Evolutionary conservation across 2,888 invertebrate species (phyloP), one percentile per base, ranked within the genome.

Genomic region (Aporophyla nigra): DNA sequence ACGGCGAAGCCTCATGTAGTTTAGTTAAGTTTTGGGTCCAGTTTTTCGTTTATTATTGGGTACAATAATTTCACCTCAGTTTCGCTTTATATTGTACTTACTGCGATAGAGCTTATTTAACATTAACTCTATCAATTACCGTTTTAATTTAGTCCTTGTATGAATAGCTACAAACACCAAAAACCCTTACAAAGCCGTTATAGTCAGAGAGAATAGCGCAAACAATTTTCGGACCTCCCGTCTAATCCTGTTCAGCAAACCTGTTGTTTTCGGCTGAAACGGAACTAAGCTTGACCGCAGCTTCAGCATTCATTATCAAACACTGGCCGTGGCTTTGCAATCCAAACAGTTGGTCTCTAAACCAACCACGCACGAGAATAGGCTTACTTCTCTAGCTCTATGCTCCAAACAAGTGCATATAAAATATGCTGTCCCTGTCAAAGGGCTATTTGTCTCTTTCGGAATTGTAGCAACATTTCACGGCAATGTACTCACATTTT

Each of bases 401-500:
- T 67, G 33, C 54, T 56, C 71, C 71, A 65, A 71, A 76, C 87
- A 85, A 90, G 89, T 93, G 93, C 92, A 93, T 93, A 92, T 91
- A 93, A 92, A 93, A 93, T 91, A 92, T 91, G 88, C 88, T 84
- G 82, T 84, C 87, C 84, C 90, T 92, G 92, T 93, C 94, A 93
- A 93, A 94, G 91, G 87, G 92, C 93, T 90, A 93, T 95, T 93
- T 94, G 93, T 95, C 93, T 95, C 90, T 93, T 93, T 93, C 92
- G 90, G 92, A 94, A 94, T 94, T 93, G 94, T 93, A 94, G 94
- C 93, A 92, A 95, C 94, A 95, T 95, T 94, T 95, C 93, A 94
- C 93, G 88, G 91, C 90, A 89, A 93, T 93, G 93, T 94, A 94
- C 93, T 93, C 94, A 94, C 94, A 94, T 94, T 95, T 95, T 94